Conservation (phyloP, 2,888 invertebrate species). For the Celastrina argiolus region DNA sequence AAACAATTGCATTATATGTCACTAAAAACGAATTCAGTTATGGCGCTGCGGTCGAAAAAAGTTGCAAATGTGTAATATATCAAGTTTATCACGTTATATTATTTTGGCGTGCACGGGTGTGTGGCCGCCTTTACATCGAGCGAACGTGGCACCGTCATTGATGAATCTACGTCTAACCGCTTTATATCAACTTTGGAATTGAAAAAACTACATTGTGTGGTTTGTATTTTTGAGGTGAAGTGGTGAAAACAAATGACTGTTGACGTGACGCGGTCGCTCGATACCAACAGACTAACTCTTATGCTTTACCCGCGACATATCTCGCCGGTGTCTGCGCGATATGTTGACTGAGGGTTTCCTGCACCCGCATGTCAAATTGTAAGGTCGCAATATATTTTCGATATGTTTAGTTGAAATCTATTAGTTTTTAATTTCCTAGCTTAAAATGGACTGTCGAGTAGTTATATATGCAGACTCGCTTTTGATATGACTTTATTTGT, state of each 20-base stretch:
- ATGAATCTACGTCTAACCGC: neutral
- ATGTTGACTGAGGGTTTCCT: neutral
- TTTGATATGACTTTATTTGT: constrained; percentile 19
- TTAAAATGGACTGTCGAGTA: constrained; percentile 18
- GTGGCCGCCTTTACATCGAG: neutral
- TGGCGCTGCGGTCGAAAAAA: neutral
- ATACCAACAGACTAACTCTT: constrained; percentile 1
- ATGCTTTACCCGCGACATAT: constrained; percentile 1
- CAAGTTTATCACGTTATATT: neutral
- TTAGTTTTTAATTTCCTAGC: constrained; percentile 39
- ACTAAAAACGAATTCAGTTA: neutral
- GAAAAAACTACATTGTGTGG: neutral
- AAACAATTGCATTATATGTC: no score
- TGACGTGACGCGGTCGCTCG: neutral
- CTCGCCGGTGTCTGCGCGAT: neutral
- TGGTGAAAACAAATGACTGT: neutral
- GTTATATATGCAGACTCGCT: neutral
- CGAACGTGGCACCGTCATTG: neutral
- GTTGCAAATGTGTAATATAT: neutral
- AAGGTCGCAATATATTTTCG: constrained; percentile 12
- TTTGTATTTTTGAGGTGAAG: neutral
- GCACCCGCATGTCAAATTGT: constrained; percentile 8
- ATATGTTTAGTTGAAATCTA: constrained; percentile 64
- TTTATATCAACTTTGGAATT: neutral
- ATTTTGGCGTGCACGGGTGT: neutral